A percentile compares a stretch with the other conserved stretches of the same genome.
phyloP scores from a whole-genome alignment of 1,140 invertebrate genomes.

The Bombyx mandarina region DNA sequence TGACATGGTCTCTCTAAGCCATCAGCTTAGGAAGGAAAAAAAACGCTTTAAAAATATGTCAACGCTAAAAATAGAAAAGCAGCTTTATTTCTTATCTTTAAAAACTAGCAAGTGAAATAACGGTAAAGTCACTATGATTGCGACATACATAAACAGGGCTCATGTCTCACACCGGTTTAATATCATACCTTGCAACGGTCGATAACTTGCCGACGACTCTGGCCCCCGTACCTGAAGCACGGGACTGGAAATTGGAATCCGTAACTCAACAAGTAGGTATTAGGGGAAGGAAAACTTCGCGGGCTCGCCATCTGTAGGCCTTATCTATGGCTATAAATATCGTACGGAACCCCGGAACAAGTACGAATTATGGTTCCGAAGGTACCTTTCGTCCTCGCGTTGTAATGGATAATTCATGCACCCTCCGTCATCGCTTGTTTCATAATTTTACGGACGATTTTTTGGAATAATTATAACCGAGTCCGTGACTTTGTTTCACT shows the following conservation, averaged over 20 bases:
- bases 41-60: too few relatives aligned
- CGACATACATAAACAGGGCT: too few relatives aligned
- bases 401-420: constrained; percentile 69
- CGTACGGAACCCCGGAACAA: constrained; percentile 48
- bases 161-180: too few relatives aligned
- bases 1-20: too few relatives aligned
- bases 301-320: constrained; percentile 61
- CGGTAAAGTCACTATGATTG: too few relatives aligned
- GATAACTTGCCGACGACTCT: constrained; percentile 32
- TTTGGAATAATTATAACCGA: constrained; percentile 50
- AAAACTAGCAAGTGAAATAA: too few relatives aligned
- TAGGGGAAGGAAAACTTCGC: constrained; percentile 61
- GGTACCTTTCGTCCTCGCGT: constrained; percentile 48
- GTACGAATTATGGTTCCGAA: constrained; percentile 56
- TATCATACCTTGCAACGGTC: constrained; percentile 7
- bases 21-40: too few relatives aligned
- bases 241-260: constrained; percentile 63
- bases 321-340: constrained; percentile 66
- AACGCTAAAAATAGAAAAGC: too few relatives aligned
- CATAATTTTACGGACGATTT: constrained; percentile 55
- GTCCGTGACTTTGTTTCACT: constrained; percentile 34
- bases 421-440: constrained; percentile 33
- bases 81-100: too few relatives aligned
- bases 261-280: constrained; percentile 63
- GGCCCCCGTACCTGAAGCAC: constrained; percentile 49